Evolutionary conservation across 2,888 invertebrate genomes (phyloP), one percentile per base, ranked within the genome.

Genomic region (Mythimna lalbum): DNA sequence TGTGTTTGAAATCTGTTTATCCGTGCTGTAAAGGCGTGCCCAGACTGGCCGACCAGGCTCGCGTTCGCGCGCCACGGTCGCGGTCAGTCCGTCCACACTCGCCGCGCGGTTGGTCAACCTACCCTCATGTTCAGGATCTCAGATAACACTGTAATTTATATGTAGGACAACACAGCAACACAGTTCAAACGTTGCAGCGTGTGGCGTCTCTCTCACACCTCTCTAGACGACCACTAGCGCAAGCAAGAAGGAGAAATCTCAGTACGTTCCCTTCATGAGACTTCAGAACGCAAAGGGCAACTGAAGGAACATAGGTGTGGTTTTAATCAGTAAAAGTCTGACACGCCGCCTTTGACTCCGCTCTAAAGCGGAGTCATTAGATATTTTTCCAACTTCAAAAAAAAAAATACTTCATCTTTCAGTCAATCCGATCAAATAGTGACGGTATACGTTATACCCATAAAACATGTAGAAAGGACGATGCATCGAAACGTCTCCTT

Each of bases 31-130:
- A 69, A 73, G 78, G 70, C 50, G 62, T 69, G 23, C 56, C 61
- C 61, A 55, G 71, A 19, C 55, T 73, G 33, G 78, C 33, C 47
- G 73, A 39, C 12, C 64, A 31, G 78, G 73, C 78, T 19, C 19
- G 43, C 33, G 60, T 50, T 49, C 31, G 73, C n/a, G 73, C n/a
- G 55, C 78, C 49, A 69, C 53, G 23, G 70, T 27, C 27, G 78
- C 73, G 60, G 78, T 33, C 78, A 12, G 27, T 56, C 55, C 73
- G 56, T 31, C 72, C 27, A 33, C 60, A 55, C 31, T 60, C 55
- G 21, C 49, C 49, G 5, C 31, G 33, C 60, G 73, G 73, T 77
- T 73, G 70, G 78, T 73, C 52, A 23, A 23, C n/a, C 69, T 53
- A 2, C 53, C 10, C 36, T 10, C n/a, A 36, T n/a, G 21, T 68